Evolutionary conservation across 2,797 vertebrate species (phyloP).

Genomic region (Malacoctenus gilli): DNA sequence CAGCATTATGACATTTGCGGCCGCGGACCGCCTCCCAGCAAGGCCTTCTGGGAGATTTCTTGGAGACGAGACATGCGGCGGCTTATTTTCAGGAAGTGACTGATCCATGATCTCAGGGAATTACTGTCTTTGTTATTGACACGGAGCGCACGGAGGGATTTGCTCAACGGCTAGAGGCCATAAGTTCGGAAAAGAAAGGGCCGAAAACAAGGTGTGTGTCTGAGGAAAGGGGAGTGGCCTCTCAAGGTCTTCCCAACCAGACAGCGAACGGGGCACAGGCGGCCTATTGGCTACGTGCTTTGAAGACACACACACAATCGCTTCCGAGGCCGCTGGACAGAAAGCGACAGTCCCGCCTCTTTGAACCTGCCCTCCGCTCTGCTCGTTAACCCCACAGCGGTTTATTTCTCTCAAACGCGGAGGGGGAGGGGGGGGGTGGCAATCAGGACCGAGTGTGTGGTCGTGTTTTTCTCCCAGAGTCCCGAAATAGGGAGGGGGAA

Average conservation of each 20-base stretch:
- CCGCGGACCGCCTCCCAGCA: too few species aligned
- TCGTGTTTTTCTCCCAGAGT: slow-evolving; percentile 20
- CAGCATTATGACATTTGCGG: too few species aligned
- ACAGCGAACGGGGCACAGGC: too few species aligned
- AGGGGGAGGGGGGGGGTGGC: not conserved
- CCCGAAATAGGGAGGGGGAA: slow-evolving; percentile 17
- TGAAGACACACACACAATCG: slow-evolving; percentile 57
- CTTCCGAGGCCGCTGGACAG: slow-evolving; percentile 30
- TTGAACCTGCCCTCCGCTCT: slow-evolving; percentile 5
- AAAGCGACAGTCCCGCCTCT: slow-evolving; percentile 37
- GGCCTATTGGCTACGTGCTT: slow-evolving; percentile 22
- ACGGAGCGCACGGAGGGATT: not conserved
- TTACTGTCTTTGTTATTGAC: slow-evolving; percentile 29
- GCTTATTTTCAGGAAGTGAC: slow-evolving; percentile 37
- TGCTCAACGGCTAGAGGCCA: slow-evolving; percentile 21
- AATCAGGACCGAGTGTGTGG: slow-evolving; percentile 13
- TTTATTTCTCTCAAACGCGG: too few species aligned
- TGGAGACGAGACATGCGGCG: slow-evolving; percentile 15
- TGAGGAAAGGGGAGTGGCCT: not conserved
- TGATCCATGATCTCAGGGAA: slow-evolving; percentile 51
- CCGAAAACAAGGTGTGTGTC: slow-evolving; percentile 4
- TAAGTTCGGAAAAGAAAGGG: too few species aligned
- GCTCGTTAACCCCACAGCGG: slow-evolving; percentile 11
- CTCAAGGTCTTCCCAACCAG: slow-evolving; percentile 42
- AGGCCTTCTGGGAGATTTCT: slow-evolving; percentile 8